phyloP scores from a whole-genome alignment of 2,113 vertebrate species.

The Calcarius ornatus region DNA sequence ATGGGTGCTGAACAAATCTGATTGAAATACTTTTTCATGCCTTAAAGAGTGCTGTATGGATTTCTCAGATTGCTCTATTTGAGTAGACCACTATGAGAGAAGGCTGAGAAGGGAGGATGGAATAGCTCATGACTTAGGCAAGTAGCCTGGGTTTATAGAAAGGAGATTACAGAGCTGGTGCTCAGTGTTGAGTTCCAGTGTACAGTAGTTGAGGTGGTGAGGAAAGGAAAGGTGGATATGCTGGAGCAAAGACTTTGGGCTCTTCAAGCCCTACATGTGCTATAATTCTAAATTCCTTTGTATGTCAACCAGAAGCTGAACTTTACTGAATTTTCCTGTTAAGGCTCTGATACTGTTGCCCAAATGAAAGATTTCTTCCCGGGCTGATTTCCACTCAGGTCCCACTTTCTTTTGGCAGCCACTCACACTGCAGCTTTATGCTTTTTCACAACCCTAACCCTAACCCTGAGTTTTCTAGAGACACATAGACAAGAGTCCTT shows the following conservation, averaged over 20 bases:
- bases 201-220: background rate
- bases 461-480: background rate
- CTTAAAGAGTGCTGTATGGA: background rate
- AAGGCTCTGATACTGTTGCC: background rate
- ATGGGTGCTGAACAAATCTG: background rate
- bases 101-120: background rate
- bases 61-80: background rate
- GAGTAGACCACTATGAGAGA: fast-evolving
- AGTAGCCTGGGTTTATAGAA: background rate
- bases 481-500: fast-evolving
- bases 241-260: background rate
- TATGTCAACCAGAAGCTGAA: background rate
- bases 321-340: background rate
- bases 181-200: background rate
- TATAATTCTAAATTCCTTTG: background rate
- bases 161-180: background rate
- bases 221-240: background rate
- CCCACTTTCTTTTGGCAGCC: background rate
- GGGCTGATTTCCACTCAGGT: background rate
- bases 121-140: background rate
- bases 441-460: background rate
- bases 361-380: background rate
- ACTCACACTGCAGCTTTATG: background rate
- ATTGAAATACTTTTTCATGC: background rate
- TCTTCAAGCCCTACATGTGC: background rate